Evolutionary conservation across 2,113 vertebrate species (phyloP).

Genomic region (Colaptes auratus): DNA sequence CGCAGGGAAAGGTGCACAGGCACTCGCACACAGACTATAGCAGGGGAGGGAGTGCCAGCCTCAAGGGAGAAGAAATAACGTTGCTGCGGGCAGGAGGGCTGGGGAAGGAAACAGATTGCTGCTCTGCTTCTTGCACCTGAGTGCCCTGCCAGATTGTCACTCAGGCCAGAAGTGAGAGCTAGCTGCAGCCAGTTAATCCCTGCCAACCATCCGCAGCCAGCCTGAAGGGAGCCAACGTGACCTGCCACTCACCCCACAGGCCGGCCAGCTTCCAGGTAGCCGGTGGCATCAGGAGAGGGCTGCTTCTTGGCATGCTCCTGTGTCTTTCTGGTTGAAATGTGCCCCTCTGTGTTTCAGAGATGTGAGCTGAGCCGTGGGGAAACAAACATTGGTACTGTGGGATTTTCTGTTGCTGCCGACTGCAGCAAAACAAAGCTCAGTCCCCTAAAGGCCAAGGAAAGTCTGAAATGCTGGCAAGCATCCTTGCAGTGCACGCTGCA

Average conservation of each 20-base stretch:
- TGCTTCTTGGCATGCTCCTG: not conserved
- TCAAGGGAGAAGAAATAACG: conserved; percentile 1
- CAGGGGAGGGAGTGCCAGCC: not conserved
- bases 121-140: conserved; percentile 41
- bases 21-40: not conserved
- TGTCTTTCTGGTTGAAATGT: conserved; percentile 31
- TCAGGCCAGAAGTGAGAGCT: conserved; percentile 43
- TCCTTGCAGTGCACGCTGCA: not conserved
- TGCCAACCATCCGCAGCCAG: conserved; percentile 13
- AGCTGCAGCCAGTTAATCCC: conserved; percentile 15
- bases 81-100: conserved; percentile 24
- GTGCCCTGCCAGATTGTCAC: conserved; percentile 7
- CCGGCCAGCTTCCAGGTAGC: conserved; percentile 19
- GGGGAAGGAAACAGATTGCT: conserved; percentile 60
- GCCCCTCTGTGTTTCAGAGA: not conserved
- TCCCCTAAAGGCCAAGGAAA: not conserved
- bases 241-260: not conserved
- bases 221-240: conserved; percentile 22
- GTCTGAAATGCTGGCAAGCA: not conserved
- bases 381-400: not conserved
- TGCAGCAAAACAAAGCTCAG: not conserved
- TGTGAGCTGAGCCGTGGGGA: not conserved
- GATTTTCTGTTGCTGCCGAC: not conserved
- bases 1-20: not conserved
- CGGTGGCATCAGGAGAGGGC: not conserved